phyloP scores from a whole-genome alignment of 2,888 invertebrate genomes.

The Chrysotoxum bicinctum region DNA sequence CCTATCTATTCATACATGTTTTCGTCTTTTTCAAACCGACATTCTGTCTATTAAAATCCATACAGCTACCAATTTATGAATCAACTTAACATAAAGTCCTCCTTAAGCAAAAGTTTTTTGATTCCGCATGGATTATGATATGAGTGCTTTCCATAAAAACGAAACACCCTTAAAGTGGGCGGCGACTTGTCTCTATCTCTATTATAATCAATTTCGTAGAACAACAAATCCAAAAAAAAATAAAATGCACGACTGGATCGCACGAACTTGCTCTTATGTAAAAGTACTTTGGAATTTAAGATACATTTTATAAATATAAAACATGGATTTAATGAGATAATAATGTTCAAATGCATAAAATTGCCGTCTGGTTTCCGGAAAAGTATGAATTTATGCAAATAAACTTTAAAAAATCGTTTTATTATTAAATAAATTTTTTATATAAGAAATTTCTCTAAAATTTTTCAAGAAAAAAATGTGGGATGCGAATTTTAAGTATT shows the following conservation, averaged over 20 bases:
- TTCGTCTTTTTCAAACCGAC: neutral
- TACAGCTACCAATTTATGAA: neutral
- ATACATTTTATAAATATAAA: too few species aligned
- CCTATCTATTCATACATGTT: neutral
- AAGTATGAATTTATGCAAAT: too few species aligned
- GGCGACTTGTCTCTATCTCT: constrained; percentile 9
- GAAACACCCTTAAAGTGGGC: constrained; percentile 24
- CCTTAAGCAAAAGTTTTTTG: constrained; percentile 41
- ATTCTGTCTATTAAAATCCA: neutral
- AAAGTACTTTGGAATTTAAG: too few species aligned
- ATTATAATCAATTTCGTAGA: constrained; percentile 7
- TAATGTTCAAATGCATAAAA: too few species aligned
- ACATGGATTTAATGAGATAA: too few species aligned
- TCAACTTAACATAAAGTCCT: neutral
- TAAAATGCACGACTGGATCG: neutral
- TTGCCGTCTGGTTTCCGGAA: too few species aligned
- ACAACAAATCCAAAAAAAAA: neutral
- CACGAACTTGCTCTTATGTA: too few species aligned
- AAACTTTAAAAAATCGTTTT: too few species aligned
- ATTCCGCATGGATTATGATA: constrained; percentile 37
- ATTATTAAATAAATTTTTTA: too few species aligned
- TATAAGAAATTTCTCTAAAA: too few species aligned
- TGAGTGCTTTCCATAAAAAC: constrained; percentile 18
- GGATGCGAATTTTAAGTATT: too few species aligned
- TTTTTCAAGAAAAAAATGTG: too few species aligned